A percentile compares a stretch with the other conserved stretches of the same genome.
phyloP scores from a whole-genome alignment of 2,888 invertebrate genomes.

The Metallyticus violacea region DNA sequence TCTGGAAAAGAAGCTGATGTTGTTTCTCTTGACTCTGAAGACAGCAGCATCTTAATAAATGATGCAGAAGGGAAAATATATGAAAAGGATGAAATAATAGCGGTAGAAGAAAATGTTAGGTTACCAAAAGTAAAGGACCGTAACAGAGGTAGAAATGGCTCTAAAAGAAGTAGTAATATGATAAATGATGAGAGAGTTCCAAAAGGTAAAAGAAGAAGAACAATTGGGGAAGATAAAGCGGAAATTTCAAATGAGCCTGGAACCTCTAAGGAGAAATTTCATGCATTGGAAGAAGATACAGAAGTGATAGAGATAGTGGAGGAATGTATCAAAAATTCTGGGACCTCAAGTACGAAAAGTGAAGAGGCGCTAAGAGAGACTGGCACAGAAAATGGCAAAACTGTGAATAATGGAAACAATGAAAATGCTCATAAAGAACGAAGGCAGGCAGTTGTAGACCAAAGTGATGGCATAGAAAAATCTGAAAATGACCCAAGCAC shows the following conservation, averaged over 20 bases:
- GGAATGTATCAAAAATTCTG: neutral
- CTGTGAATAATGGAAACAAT: neutral
- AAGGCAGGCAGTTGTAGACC: neutral
- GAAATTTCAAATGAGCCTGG: neutral
- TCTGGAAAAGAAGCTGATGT: neutral
- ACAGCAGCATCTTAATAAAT: neutral
- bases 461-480: neutral
- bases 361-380: neutral
- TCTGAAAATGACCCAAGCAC: neutral
- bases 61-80: too few relatives aligned
- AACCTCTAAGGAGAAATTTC: neutral
- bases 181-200: neutral
- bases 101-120: neutral
- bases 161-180: neutral
- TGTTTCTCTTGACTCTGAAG: neutral
- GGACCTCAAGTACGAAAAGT: neutral
- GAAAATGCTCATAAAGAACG: neutral
- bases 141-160: neutral
- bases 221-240: neutral
- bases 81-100: neutral
- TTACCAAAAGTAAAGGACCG: neutral
- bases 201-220: neutral
- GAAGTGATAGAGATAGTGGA: neutral
- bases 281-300: neutral
- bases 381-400: constrained; percentile 3